A percentile compares a stretch with the other conserved stretches of the same genome.
Conservation (phyloP, 2,113 vertebrate genomes). For the Callipepla squamata region DNA sequence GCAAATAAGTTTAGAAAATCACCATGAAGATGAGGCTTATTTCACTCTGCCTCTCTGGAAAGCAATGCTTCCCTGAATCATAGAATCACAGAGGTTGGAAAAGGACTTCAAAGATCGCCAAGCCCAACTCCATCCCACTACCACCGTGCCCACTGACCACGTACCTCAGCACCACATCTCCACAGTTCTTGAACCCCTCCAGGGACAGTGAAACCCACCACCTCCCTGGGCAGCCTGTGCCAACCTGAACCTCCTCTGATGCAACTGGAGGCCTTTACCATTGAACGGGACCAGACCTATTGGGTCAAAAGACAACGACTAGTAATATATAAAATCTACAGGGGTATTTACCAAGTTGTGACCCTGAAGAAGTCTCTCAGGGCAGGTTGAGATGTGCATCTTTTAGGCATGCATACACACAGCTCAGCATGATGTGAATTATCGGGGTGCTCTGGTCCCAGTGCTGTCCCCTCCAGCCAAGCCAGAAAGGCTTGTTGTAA, state of each 20-base stretch:
- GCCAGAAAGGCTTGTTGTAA: neutral
- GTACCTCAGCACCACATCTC: no score
- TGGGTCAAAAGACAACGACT: neutral
- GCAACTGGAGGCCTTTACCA: no score
- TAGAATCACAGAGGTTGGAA: no score
- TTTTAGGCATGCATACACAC: neutral
- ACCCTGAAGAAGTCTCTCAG: neutral
- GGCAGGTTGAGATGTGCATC: neutral
- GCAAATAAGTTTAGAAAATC: neutral
- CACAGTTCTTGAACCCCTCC: no score
- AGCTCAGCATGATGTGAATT: neutral
- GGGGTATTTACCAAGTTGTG: neutral
- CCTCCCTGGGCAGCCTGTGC: no score
- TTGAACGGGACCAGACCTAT: neutral
- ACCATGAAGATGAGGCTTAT: neutral
- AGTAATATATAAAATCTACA: accelerated
- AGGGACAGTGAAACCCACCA: no score
- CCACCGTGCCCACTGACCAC: no score
- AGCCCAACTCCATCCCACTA: no score
- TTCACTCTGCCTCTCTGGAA: neutral
- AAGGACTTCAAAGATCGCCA: no score
- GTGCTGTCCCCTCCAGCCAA: neutral
- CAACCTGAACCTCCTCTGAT: no score
- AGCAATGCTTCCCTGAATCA: neutral
- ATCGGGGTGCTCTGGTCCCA: neutral